Evolutionary conservation across 2,888 invertebrate species (phyloP).

Genomic region (Chromoteleia sp.): DNA sequence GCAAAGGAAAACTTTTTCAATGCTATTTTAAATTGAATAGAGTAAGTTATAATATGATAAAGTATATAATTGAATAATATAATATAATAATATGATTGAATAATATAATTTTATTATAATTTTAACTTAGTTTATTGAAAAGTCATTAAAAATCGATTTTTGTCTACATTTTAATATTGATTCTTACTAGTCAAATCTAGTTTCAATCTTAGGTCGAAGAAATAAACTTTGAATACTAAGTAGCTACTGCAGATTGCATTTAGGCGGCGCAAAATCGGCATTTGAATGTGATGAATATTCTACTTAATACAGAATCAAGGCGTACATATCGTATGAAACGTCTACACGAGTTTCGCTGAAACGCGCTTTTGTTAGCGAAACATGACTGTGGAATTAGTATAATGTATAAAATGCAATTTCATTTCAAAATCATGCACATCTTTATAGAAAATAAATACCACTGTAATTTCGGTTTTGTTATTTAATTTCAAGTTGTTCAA

Average conservation of each 20-base stretch:
- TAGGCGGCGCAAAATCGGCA: slow-evolving; percentile 7
- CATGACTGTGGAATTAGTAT: slow-evolving; percentile 4
- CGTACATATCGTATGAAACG: slow-evolving; percentile 3
- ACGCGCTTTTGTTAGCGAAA: slow-evolving; percentile 8
- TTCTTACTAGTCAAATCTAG: neutral
- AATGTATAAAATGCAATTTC: slow-evolving; percentile 6
- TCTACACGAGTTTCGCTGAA: slow-evolving; percentile 11
- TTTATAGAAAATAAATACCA: neutral
- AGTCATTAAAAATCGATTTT: no score
- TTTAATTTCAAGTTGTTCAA: neutral
- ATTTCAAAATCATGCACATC: neutral
- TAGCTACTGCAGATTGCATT: slow-evolving; percentile 1
- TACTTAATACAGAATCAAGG: slow-evolving; percentile 15
- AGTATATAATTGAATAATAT: no score
- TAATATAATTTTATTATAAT: no score
- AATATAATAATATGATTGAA: no score
- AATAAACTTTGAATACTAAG: slow-evolving; percentile 9
- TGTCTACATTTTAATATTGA: neutral
- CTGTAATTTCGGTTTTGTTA: no score
- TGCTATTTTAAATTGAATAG: no score
- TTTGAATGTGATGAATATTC: slow-evolving; percentile 32
- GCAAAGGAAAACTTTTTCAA: no score
- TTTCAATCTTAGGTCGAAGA: slow-evolving; percentile 1
- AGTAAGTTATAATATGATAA: no score
- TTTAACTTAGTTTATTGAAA: no score